Evolutionary conservation across 2,113 vertebrate species (phyloP), one percentile per base, ranked within the genome.

Genomic region (Seriola quinqueradiata): DNA sequence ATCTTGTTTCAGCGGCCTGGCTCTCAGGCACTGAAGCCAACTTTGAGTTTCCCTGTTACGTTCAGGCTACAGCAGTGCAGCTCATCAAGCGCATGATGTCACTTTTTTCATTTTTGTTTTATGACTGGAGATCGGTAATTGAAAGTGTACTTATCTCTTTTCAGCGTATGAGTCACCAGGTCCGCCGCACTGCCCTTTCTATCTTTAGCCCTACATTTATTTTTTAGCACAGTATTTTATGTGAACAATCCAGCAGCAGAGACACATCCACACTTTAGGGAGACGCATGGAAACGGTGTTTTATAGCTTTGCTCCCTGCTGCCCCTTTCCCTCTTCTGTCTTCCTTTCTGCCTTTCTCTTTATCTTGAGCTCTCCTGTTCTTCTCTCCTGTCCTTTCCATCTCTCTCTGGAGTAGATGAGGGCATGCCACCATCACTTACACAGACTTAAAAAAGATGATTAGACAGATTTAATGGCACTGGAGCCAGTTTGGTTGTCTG

Each of bases 91-190:
- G 19, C 71, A 80, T 75, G 83, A 81, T 81, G 88, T 89, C 85
- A 91, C 68, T 19, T 13, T 84, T 74, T 91, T 86, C 34, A 72
- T 86, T 83, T 75, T 64, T 84, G 70, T 78, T 84, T 89, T 87
- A 89, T 74, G 82, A 89, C 65, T 71, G 59, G 21, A 55, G 77
- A 92, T 92, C 83, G 69, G 92, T 92, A 76, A 83, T 77, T 77
- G 57, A 87, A 83, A 90, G 57, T n/a, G 69, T 88, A 57, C 84
- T 86, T 82, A 83, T 89, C 73, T 84, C 52, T 88, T 86, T 88
- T 69, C 77, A 78, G 60, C 46, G 83, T 79, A 77, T 89, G 92
- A 92, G 82, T 90, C 90, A 90, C 89, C 73, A 75, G 72, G 69
- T 65, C 44, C 3, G 52, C 67, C 28, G 13, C 38, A 36, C 66